Evolutionary conservation across 2,797 vertebrate species (phyloP), one percentile per base, ranked within the genome.

Genomic region (Heterohyrax brucei): DNA sequence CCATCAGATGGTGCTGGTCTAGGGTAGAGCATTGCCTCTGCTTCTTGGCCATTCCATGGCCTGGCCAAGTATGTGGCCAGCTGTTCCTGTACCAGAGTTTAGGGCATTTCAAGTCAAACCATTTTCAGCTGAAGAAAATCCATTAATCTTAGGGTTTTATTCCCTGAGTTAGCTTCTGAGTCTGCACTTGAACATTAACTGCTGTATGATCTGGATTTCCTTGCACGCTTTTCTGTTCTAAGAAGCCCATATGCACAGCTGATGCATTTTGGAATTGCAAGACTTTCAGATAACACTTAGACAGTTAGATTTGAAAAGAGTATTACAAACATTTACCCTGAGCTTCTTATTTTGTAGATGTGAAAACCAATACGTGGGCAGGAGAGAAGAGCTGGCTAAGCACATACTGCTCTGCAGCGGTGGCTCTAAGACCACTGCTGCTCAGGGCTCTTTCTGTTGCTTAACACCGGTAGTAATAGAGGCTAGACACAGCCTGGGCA

Each of bases 261-360:
- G 21, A 50, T 85, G 8, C 13, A 33, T 59, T 75, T 50, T 48
- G 50, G n/a, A 86, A 78, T 44, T 50, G 16, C n/a, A 83, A 28
- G 64, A 28, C 48, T 85, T 90, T 75, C 30, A 87, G 28, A 78
- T 93, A 91, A 87, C 46, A 44, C 70, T 73, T 77, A 70, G 85
- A 83, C 26, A 64, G 44, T 83, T 28, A 48, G 30, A 76, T 59
- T 87, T 92, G 28, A 53, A 88, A 85, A 53, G 50, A 61, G 46
- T 28, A 53, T 78, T 28, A 1, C 30, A 72, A 87, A 89, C 81
- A 5, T 76, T 80, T 88, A 44, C 64, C 89, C 39, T 72, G 59
- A 82, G 73, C 5, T 82, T 83, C 33, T 73, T 64, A 53, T 77
- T 82, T 95, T 12, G 1, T 26, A 5, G 44, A 80, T 44, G n/a